These are phyloP conservation scores for Epinotia ramella DNA, from an alignment of 2,888 invertebrate species.

Conservation along the genomic window DNA sequence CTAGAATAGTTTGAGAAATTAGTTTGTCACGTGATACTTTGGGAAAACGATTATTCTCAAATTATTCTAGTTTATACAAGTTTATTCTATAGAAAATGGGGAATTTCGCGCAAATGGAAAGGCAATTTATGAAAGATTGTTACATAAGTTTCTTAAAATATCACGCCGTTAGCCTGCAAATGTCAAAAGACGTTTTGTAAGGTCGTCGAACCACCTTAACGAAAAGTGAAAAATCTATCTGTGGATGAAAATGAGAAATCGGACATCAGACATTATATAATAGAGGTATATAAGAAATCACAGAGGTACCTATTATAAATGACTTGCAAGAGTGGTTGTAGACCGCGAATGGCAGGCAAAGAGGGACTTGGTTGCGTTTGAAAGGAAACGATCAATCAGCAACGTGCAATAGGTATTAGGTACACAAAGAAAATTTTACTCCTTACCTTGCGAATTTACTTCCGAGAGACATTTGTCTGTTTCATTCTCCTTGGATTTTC, in stretches of 20 bases:
- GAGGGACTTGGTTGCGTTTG: not conserved
- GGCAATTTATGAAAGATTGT: too few relatives aligned
- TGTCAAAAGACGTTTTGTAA: too few relatives aligned
- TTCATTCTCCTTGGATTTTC: not conserved
- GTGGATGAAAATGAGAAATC: not conserved
- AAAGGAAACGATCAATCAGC: conserved; percentile 22
- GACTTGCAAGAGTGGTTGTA: conserved; percentile 13
- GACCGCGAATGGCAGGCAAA: conserved; percentile 13
- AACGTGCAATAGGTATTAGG: conserved; percentile 24
- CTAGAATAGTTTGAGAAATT: too few relatives aligned
- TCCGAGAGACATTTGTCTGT: not conserved
- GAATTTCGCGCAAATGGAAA: too few relatives aligned
- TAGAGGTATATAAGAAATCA: too few relatives aligned
- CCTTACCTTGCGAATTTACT: conserved; percentile 20
- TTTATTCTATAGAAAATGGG: too few relatives aligned
- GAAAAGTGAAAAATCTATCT: not conserved
- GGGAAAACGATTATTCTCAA: too few relatives aligned
- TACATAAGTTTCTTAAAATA: too few relatives aligned
- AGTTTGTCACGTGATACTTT: too few relatives aligned
- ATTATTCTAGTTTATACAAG: too few relatives aligned
- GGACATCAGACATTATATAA: not conserved
- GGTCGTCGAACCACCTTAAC: too few relatives aligned
- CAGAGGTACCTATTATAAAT: not conserved
- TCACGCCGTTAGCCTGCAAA: too few relatives aligned
- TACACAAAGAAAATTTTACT: conserved; percentile 26